Evolutionary conservation across 1,140 invertebrate genomes (phyloP).

Genomic region (Chymomyza costata): DNA sequence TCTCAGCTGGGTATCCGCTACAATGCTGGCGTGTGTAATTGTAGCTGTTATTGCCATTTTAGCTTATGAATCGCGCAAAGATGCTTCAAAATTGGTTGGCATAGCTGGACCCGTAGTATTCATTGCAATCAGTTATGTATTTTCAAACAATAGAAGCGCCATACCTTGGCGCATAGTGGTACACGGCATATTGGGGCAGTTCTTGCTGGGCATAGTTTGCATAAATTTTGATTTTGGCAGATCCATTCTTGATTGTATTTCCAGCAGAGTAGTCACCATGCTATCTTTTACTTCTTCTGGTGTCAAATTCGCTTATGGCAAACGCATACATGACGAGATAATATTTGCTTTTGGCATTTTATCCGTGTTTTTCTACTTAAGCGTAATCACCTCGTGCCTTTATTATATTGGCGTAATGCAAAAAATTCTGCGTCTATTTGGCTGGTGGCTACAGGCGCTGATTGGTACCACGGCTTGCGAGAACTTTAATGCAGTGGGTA

Average conservation of each 20-base stretch:
- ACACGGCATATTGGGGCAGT: constrained; percentile 88
- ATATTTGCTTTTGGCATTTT: constrained; percentile 89
- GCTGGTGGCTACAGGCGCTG: constrained; percentile 82
- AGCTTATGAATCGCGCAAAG: constrained; percentile 15
- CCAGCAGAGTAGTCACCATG: constrained; percentile 85
- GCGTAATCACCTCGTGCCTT: constrained; percentile 87
- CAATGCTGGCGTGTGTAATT: constrained; percentile 9
- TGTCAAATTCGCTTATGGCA: constrained; percentile 89
- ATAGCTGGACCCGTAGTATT: constrained; percentile 78
- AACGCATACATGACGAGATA: constrained; percentile 78
- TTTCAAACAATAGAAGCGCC: constrained; percentile 78
- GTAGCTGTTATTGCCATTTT: constrained; percentile 2
- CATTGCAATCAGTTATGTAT: constrained; percentile 75
- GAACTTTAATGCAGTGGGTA: constrained; percentile 89
- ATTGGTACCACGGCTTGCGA: constrained; percentile 94
- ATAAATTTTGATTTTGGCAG: constrained; percentile 87
- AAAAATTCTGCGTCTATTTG: constrained; percentile 84
- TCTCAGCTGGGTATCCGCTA: constrained; percentile 21
- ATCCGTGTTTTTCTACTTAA: constrained; percentile 93
- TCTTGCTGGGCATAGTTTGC: constrained; percentile 88
- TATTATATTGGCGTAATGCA: constrained; percentile 93
- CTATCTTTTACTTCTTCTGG: constrained; percentile 85
- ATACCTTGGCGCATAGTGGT: constrained; percentile 86
- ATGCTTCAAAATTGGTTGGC: constrained; percentile 9
- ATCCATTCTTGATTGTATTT: constrained; percentile 84